Percentiles rank a stretch among this genome's conserved stretches.
These are phyloP conservation scores for Drepanosiphum platanoidis DNA, from an alignment of 2,888 invertebrate genomes.

Conservation along the genomic window DNA sequence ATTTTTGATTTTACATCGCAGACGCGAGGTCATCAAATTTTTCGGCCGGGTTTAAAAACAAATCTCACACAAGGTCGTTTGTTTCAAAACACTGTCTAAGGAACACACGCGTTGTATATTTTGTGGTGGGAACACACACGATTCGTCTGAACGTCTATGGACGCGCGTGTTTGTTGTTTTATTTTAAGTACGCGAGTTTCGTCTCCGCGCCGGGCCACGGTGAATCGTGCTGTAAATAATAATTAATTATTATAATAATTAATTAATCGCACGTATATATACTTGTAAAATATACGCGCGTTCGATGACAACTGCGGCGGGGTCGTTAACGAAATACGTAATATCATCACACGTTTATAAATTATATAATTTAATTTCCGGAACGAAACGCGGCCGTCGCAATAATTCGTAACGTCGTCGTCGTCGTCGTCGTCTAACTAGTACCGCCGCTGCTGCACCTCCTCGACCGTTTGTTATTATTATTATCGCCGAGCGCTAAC, in stretches of 20 bases:
- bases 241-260: background rate
- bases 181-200: no score
- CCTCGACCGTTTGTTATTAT: background rate
- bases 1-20: no score
- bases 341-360: background rate
- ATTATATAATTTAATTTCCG: background rate
- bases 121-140: no score
- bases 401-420: background rate
- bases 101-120: no score
- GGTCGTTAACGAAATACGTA: background rate
- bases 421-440: background rate
- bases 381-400: background rate
- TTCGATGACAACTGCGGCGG: no score
- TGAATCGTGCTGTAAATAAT: background rate
- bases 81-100: no score
- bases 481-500: background rate
- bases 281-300: background rate
- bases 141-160: no score
- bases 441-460: background rate
- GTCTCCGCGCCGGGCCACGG: background rate
- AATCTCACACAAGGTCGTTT: no score
- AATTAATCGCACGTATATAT: background rate
- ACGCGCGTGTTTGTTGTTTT: no score
- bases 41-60: no score
- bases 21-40: no score